Conservation (phyloP, 2,888 invertebrate genomes). For the Plemyria rubiginata region DNA sequence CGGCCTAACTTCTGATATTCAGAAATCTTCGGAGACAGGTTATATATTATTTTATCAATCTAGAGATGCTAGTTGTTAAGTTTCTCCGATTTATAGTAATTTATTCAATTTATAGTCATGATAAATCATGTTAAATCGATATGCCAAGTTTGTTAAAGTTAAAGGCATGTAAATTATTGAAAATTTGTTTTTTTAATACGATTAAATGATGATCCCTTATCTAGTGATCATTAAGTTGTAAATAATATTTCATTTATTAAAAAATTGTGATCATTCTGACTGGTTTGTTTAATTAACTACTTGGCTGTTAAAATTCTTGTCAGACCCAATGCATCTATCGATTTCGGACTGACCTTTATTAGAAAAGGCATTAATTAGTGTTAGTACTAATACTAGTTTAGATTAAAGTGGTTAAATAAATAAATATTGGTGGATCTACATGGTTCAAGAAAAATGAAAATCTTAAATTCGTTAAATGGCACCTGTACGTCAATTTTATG, state of each 20-base stretch:
- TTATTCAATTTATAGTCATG: slow-evolving; percentile 76
- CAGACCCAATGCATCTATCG: slow-evolving; percentile 11
- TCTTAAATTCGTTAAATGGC: too few species aligned
- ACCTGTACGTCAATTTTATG: too few species aligned
- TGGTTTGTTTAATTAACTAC: slow-evolving; percentile 38
- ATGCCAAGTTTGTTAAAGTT: slow-evolving; percentile 82
- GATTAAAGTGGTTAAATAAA: too few species aligned
- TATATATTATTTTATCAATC: slow-evolving; percentile 99
- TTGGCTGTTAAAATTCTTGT: background rate
- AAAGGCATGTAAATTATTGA: slow-evolving; percentile 77
- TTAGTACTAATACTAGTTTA: too few species aligned
- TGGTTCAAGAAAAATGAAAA: too few species aligned
- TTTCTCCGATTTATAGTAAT: slow-evolving; percentile 73
- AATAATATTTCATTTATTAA: slow-evolving; percentile 76
- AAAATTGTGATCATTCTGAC: slow-evolving; percentile 65
- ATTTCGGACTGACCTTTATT: background rate
- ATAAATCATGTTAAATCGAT: slow-evolving; percentile 69
- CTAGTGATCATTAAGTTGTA: slow-evolving; percentile 69
- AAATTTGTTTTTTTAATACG: slow-evolving; percentile 55
- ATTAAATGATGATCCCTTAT: slow-evolving; percentile 55
- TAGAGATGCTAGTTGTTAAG: slow-evolving; percentile 89
- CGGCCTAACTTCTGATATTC: slow-evolving; percentile 98
- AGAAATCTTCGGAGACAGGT: slow-evolving; percentile 99
- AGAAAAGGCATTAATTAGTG: too few species aligned
- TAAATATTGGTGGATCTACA: too few species aligned